Evolutionary conservation across 1,140 invertebrate species (phyloP), one percentile per base, ranked within the genome.

Genomic region (Heliconius congener): DNA sequence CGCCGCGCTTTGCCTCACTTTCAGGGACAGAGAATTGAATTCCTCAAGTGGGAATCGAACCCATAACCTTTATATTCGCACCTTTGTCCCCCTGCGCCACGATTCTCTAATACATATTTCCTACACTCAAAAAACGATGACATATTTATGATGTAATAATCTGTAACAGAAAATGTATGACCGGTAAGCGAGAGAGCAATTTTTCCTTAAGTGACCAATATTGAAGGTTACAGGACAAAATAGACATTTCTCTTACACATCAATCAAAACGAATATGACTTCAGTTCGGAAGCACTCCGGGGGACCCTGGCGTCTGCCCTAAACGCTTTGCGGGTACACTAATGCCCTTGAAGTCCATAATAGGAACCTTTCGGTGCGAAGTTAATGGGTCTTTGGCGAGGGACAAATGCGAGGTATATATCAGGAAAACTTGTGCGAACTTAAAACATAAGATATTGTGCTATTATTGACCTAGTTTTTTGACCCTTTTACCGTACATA

Each of bases 271-370:
- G 86, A 84, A 89, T 87, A 83, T 87, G 85, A 87, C 85, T 85
- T 85, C 87, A 84, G 73, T 75, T 81, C 80, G 84, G 81, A 83
- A 87, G 81, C 85, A 80, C 87, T 84, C 83, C 79, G 78, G 83
- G 87, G 81, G 84, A 83, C 60, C 80, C 81, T 84, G 85, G 83
- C 84, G 81, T 79, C 83, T 76, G 82, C 87, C 87, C 87, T 89
- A 88, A 87, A 88, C 81, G 86, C 85, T 74, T 87, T 86, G 81
- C 81, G 85, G 87, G 88, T 86, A 88, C 87, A 90, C 89, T 91
- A 92, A 91, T 92, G 88, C 84, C 79, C 85, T 81, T 81, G 74
- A 87, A 85, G 85, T 82, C 85, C 86, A 90, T 90, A 88, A 90
- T 85, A 87, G 79, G 84, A 86, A 87, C 85, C 87, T 87, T 89